These are phyloP conservation scores for Anisognathus igniventris DNA, from an alignment of 2,797 vertebrate genomes.

Conservation along the genomic window DNA sequence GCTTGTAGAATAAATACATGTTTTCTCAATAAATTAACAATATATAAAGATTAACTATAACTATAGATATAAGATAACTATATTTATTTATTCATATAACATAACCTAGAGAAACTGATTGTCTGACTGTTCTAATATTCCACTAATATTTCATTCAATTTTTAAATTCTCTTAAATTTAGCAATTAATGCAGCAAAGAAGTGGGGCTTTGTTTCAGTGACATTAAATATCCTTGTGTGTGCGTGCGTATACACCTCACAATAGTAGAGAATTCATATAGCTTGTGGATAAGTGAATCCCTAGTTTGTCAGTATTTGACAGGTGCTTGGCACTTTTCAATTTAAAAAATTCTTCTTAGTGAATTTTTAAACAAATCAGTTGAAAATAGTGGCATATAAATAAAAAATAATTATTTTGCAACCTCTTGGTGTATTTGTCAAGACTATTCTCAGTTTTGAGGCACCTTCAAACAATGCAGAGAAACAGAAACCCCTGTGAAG, in stretches of 20 bases:
- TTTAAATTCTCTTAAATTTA: not conserved
- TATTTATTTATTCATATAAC: not conserved
- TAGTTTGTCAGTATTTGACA: slow-evolving; percentile 39
- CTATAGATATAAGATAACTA: no score
- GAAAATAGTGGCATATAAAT: slow-evolving; percentile 19
- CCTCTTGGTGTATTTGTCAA: not conserved
- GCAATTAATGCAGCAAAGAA: not conserved
- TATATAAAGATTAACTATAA: not conserved
- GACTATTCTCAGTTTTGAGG: not conserved
- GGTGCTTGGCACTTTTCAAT: slow-evolving; percentile 41
- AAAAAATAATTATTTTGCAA: not conserved
- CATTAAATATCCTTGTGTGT: not conserved
- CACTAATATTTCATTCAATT: not conserved
- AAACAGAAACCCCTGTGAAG: not conserved
- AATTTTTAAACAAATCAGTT: slow-evolving; percentile 64
- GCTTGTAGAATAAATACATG: rapidly evolving
- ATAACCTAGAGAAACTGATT: not conserved
- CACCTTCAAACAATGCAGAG: not conserved
- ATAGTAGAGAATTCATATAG: slow-evolving; percentile 7
- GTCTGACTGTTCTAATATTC: not conserved
- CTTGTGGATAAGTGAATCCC: slow-evolving; percentile 17
- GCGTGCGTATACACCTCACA: not conserved
- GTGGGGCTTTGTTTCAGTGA: not conserved
- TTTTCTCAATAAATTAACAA: not conserved
- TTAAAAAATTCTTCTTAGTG: slow-evolving; percentile 27